Evolutionary conservation across 2,113 vertebrate genomes (phyloP).

Genomic region (Anolis sagrei): DNA sequence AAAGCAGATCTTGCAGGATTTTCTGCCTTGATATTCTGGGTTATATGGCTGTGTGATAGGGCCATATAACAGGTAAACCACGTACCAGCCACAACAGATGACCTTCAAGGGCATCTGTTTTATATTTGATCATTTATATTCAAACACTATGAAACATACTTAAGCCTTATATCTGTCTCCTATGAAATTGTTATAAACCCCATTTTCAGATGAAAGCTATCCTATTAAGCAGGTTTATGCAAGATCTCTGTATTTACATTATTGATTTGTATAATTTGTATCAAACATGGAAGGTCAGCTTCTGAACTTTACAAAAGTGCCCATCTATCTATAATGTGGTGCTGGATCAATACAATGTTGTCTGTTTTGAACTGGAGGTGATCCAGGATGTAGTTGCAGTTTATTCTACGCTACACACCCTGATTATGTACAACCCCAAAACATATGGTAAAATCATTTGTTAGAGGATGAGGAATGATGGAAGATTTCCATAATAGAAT

Average conservation of each 20-base stretch:
- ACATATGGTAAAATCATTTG: constrained; percentile 9
- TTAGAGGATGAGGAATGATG: background rate
- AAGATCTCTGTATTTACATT: background rate
- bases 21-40: too few relatives aligned
- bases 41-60: too few relatives aligned
- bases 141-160: too few relatives aligned
- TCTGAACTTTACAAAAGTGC: background rate
- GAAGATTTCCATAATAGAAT: background rate
- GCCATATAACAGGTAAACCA: too few relatives aligned
- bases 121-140: too few relatives aligned
- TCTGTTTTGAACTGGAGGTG: background rate
- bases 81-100: too few relatives aligned
- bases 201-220: too few relatives aligned
- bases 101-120: too few relatives aligned
- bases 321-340: background rate
- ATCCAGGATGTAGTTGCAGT: background rate
- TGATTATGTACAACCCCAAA: background rate
- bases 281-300: background rate
- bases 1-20: too few relatives aligned
- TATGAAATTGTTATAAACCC: too few relatives aligned
- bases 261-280: background rate
- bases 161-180: too few relatives aligned
- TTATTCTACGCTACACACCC: background rate
- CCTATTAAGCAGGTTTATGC: background rate
- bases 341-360: background rate